A percentile compares a stretch with the other conserved stretches of the same genome.
Conservation (phyloP, 53 echinoderm and acorn worm species). For the Crossaster papposus region DNA sequence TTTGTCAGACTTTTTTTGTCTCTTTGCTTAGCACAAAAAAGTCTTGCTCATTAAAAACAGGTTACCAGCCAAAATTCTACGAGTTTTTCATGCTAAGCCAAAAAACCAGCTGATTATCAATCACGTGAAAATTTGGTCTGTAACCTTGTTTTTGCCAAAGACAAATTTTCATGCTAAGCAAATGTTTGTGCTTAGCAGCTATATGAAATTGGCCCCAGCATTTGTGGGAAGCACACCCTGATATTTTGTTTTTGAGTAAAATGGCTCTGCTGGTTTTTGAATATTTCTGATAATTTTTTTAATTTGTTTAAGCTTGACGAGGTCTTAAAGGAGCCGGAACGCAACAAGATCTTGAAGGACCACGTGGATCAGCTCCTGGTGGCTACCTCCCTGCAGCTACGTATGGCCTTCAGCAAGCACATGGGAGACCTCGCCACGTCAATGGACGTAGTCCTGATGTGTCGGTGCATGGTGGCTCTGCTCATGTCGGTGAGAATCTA, state of each 20-base stretch:
- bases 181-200: too few relatives aligned
- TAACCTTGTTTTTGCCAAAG: too few relatives aligned
- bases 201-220: too few relatives aligned
- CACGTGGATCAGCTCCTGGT: constrained; percentile 89
- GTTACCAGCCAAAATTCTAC: too few relatives aligned
- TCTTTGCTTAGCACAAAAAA: too few relatives aligned
- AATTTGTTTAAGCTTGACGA: constrained; percentile 76
- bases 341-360: constrained; percentile 69
- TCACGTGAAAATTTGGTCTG: too few relatives aligned
- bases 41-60: too few relatives aligned
- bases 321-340: constrained; percentile 78
- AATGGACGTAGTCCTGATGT: constrained; percentile 87
- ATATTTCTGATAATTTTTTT: not conserved
- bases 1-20: too few relatives aligned
- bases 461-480: constrained; percentile 86
- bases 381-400: constrained; percentile 82
- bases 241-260: not conserved
- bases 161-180: too few relatives aligned
- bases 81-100: too few relatives aligned
- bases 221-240: not conserved
- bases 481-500: constrained; percentile 83
- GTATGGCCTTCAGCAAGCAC: constrained; percentile 95
- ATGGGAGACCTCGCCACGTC: constrained; percentile 83
- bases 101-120: too few relatives aligned
- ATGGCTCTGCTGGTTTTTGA: not conserved